Base-by-base conservation (phyloP, 2,888 invertebrate species). In the Lumbricus terrestris region DNA sequence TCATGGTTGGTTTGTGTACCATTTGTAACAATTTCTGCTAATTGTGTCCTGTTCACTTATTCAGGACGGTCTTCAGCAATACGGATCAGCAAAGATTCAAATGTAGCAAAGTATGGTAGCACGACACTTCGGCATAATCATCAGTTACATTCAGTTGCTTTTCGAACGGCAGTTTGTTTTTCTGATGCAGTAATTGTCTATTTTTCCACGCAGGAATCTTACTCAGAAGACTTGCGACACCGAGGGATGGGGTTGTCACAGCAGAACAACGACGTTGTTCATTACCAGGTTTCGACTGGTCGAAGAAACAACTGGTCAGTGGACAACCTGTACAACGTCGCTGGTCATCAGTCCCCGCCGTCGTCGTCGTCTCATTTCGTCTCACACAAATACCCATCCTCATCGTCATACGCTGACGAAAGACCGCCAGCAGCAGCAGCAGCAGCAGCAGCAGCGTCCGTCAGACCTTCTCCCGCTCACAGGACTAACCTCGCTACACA, bases 331-430 rank as follows among this genome's bases (percentile, higher is more conserved):
- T 69, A 69, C 69, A 69, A 69, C n/a, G 69, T 15, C 40, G 40
- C 40, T 40, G 8, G n/a, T 8, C 29, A 69, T 8, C 69, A 69
- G 29, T n/a, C n/a, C n/a, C n/a, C n/a, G n/a, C n/a, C n/a, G n/a
- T n/a, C n/a, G n/a, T n/a, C n/a, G n/a, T n/a, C n/a, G n/a, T n/a
- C 29, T 29, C 69, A 69, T 69, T 69, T 69, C 23, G 23, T 54
- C 69, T 69, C 69, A 69, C 69, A 69, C 69, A 69, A 69, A n/a
- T 69, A n/a, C n/a, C n/a, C n/a, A n/a, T n/a, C n/a, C n/a, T n/a
- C n/a, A n/a, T n/a, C n/a, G n/a, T 69, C 69, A n/a, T 69, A 69
- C 69, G 69, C 29, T 13, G 69, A 69, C 6, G 69, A 69, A 5
- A n/a, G 20, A 15, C 11, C 29, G n/a, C n/a, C 69, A 16, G n/a